Evolutionary conservation across 1,140 invertebrate species (phyloP).

Genomic region (Drosophila pseudoananassae): DNA sequence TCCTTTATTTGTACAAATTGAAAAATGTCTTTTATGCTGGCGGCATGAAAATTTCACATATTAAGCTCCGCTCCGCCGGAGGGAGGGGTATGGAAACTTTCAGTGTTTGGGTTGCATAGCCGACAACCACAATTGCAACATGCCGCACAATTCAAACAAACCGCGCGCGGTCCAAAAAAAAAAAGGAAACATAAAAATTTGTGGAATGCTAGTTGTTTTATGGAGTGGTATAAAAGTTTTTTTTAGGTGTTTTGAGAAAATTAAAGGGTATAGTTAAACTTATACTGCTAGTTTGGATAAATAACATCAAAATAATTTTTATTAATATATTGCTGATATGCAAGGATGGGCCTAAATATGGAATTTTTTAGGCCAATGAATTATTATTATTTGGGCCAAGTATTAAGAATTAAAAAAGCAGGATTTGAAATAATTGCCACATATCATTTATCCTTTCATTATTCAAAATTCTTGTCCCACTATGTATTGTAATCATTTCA

Average conservation of each 20-base stretch:
- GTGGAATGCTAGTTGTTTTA: too few species aligned
- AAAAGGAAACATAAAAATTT: slow-evolving; percentile 9
- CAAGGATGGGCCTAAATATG: too few species aligned
- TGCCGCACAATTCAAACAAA: slow-evolving; percentile 77
- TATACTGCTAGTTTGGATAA: too few species aligned
- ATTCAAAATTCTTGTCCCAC: too few species aligned
- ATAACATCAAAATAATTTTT: too few species aligned
- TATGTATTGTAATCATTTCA: too few species aligned
- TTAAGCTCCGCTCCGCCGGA: slow-evolving; percentile 38
- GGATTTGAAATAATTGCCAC: too few species aligned
- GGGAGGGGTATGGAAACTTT: slow-evolving; percentile 6
- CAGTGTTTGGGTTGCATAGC: slow-evolving; percentile 69
- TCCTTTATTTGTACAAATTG: slow-evolving; percentile 46
- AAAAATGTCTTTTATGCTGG: slow-evolving; percentile 64
- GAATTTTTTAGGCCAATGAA: too few species aligned
- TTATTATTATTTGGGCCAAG: too few species aligned
- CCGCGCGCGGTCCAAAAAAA: slow-evolving; percentile 47
- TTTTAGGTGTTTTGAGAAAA: neutral
- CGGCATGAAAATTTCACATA: slow-evolving; percentile 70
- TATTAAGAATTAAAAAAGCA: too few species aligned
- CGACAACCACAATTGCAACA: slow-evolving; percentile 79
- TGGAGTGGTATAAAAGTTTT: neutral
- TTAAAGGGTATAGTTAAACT: slow-evolving; percentile 3
- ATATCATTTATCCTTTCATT: too few species aligned
- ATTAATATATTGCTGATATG: too few species aligned